Evolutionary conservation across 1,140 invertebrate species (phyloP).

Genomic region (Platyura marginata): DNA sequence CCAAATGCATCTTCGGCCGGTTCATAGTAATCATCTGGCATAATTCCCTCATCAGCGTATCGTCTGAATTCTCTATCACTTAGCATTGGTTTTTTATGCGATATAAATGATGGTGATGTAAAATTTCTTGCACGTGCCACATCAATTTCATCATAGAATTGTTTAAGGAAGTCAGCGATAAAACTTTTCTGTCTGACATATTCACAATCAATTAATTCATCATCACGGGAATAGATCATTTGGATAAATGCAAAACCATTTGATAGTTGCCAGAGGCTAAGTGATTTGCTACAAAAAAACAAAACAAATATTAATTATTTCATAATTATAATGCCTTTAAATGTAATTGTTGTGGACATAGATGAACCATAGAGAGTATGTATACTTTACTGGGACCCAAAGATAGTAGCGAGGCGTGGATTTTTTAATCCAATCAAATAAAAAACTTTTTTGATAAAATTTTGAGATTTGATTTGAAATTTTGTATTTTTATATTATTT

Average conservation of each 20-base stretch:
- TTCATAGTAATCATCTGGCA: neutral
- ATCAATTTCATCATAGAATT: conserved; percentile 32
- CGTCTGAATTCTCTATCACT: too few relatives aligned
- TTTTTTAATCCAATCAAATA: too few relatives aligned
- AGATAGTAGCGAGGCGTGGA: too few relatives aligned
- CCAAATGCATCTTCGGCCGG: neutral
- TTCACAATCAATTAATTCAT: conserved; percentile 42
- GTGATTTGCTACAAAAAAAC: conserved; percentile 25
- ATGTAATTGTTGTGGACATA: too few relatives aligned
- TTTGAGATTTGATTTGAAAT: too few relatives aligned
- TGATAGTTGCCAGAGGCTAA: conserved; percentile 42
- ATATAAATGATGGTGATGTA: conserved; percentile 15
- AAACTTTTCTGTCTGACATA: conserved; percentile 31
- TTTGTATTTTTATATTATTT: too few relatives aligned
- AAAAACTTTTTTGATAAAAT: too few relatives aligned
- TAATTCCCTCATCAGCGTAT: neutral
- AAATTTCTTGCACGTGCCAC: conserved; percentile 24
- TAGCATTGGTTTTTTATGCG: conserved; percentile 7
- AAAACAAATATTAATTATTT: neutral
- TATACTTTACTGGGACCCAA: too few relatives aligned
- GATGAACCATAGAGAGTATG: too few relatives aligned
- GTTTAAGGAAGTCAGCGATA: conserved; percentile 32
- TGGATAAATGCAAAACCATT: conserved; percentile 44
- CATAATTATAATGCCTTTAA: neutral
- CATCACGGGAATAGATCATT: conserved; percentile 38